These are phyloP conservation scores for Tangara arthus DNA, from an alignment of 2,797 vertebrate genomes.

Conservation along the genomic window DNA sequence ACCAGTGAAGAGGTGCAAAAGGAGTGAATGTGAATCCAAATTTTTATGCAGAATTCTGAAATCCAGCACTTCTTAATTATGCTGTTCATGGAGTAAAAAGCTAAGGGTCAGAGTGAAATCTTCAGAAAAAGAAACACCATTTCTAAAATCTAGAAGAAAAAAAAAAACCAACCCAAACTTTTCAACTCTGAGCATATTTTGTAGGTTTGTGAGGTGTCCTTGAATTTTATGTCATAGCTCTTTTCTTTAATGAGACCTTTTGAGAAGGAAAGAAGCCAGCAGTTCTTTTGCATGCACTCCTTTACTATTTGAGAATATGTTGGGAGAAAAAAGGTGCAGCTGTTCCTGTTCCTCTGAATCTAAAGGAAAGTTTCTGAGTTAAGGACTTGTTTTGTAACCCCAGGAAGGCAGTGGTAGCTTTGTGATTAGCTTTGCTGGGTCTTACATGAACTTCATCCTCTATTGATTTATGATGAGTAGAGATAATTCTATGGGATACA, in stretches of 20 bases:
- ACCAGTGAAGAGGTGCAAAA: neutral
- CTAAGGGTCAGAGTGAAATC: neutral
- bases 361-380: neutral
- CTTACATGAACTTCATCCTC: neutral
- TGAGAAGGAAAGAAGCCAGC: neutral
- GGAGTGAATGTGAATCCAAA: neutral
- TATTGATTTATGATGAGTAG: constrained; percentile 65
- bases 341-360: neutral
- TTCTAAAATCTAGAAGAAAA: neutral
- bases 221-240: neutral
- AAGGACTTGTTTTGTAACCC: neutral
- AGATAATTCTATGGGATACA: constrained; percentile 50
- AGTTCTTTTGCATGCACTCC: neutral
- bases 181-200: neutral
- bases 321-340: neutral
- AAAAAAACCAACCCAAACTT: accelerated
- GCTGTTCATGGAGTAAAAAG: neutral
- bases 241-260: neutral
- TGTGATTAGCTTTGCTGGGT: neutral
- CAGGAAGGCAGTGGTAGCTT: neutral
- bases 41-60: neutral
- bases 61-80: neutral
- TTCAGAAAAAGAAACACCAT: neutral
- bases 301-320: neutral
- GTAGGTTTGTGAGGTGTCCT: neutral